Evolutionary conservation across 2,113 vertebrate genomes (phyloP), one percentile per base, ranked within the genome.

Genomic region (Anthoscopus minutus): DNA sequence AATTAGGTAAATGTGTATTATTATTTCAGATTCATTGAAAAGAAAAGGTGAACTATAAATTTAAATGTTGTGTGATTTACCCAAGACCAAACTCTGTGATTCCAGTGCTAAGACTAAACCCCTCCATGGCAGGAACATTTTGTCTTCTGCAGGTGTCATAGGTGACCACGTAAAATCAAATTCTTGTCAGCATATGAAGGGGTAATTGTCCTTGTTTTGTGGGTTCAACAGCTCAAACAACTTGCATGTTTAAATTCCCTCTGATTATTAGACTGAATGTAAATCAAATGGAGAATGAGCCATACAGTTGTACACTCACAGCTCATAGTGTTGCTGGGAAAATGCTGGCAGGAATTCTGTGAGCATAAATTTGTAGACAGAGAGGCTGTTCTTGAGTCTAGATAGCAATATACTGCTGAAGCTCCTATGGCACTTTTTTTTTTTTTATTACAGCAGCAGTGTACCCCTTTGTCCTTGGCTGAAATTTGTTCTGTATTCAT

Each of bases 381-480:
- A 74, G 56, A 86, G 47, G 31, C 51, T 95, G 79, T 65, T 93
- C 64, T 71, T 81, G 35, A 93, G 76, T 60, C 54, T 73, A 66
- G 58, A 88, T 74, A 33, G 54, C 85, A 96, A 93, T 90, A 50
- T 6, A 73, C 81, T 91, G 85, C 72, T 82, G 56, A 71, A 86
- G 51, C 37, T 88, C 47, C 89, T 81, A 33, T 64, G 44, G 58
- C 40, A 3, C 2, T 31, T 57, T 44, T 37, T 57, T 44, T 37
- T 57, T 78, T 66, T 76, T 57, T 35, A 51, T 80, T 82, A 51
- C 44, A 80, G 44, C 71, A 94, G 44, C 56, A 50, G 13, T 56
- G 27, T 89, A 74, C 64, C 89, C 76, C 9, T 94, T 86, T 78
- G 93, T 96, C 95, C 94, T 97, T 94, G 95, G 67, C 45, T 92